phyloP scores from a whole-genome alignment of 1,140 invertebrate genomes.

The Mactra quadrangularis region DNA sequence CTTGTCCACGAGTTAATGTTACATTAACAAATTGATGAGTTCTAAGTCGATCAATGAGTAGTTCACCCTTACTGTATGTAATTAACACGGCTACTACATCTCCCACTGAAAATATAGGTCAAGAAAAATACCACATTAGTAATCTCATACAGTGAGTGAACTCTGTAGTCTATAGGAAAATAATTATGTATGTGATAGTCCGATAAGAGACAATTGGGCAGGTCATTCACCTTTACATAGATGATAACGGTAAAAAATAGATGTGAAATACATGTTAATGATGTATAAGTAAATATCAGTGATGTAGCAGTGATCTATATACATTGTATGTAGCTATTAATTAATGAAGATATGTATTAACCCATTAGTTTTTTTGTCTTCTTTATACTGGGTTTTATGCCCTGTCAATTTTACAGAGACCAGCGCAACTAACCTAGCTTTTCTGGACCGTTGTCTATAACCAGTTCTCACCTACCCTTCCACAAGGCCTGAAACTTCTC shows the following conservation, averaged over 20 bases:
- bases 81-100: slow-evolving; percentile 92
- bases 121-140: not conserved
- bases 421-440: too few species aligned
- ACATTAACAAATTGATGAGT: slow-evolving; percentile 88
- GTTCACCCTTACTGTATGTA: slow-evolving; percentile 89
- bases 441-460: too few species aligned
- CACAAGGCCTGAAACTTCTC: too few species aligned
- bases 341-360: too few species aligned
- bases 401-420: too few species aligned
- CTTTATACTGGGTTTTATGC: too few species aligned
- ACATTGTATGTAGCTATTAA: too few species aligned
- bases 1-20: slow-evolving; percentile 84
- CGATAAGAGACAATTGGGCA: not conserved
- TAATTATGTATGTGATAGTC: not conserved
- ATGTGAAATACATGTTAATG: too few species aligned
- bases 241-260: not conserved
- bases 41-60: slow-evolving; percentile 88
- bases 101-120: slow-evolving; percentile 76
- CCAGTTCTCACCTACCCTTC: too few species aligned
- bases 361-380: too few species aligned
- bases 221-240: not conserved
- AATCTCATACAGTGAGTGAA: not conserved
- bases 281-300: too few species aligned
- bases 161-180: not conserved
- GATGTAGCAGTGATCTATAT: too few species aligned